Evolutionary conservation across 2,888 invertebrate species (phyloP).

Genomic region (Campoplex capitator): DNA sequence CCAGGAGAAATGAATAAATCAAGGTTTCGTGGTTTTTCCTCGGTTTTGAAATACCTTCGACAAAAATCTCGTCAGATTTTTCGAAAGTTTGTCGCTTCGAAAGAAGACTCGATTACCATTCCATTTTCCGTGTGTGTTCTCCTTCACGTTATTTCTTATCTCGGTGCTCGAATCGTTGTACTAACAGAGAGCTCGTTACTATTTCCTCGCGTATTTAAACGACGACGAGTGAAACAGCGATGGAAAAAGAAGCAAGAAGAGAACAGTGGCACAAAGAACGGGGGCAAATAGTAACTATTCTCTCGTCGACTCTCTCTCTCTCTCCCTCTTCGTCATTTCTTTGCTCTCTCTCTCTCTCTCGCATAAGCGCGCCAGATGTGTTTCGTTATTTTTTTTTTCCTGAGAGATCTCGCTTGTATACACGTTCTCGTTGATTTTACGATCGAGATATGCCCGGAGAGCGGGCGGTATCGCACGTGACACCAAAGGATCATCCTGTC

Average conservation of each 20-base stretch:
- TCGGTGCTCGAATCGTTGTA: background rate
- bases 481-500: background rate
- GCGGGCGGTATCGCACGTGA: background rate
- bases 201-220: background rate
- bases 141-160: background rate
- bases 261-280: background rate
- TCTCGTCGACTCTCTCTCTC: background rate
- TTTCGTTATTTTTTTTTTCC: background rate
- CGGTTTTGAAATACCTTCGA: background rate
- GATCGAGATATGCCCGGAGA: background rate
- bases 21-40: background rate
- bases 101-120: background rate
- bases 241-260: background rate
- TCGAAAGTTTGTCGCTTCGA: background rate
- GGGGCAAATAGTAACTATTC: conserved; percentile 4
- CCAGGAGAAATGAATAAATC: background rate
- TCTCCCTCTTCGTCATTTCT: background rate
- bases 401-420: background rate
- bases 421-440: conserved; percentile 9
- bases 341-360: conserved; percentile 3
- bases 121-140: background rate
- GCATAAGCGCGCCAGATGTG: conserved; percentile 11
- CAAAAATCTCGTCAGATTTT: background rate
- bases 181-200: background rate
- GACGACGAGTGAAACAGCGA: background rate